These are phyloP conservation scores for Sepioteuthis lessoniana DNA, from an alignment of 2,888 invertebrate genomes.

Conservation along the genomic window DNA sequence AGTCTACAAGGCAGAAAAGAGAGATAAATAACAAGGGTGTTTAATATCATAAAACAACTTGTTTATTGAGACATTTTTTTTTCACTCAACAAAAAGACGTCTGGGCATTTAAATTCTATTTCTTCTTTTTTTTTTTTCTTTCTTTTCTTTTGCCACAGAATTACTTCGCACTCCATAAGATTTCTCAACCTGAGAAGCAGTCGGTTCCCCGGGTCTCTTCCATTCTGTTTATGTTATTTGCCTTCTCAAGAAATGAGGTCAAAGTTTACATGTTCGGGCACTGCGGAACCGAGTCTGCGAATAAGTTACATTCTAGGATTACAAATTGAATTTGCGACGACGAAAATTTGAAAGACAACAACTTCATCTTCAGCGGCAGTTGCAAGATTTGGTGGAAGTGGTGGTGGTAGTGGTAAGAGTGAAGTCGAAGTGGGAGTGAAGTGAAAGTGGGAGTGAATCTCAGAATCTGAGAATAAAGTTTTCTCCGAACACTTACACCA, in stretches of 20 bases:
- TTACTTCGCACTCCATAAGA: too few relatives aligned
- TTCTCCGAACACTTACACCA: background rate
- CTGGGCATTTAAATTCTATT: background rate
- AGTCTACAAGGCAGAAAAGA: too few relatives aligned
- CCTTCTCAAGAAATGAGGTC: background rate
- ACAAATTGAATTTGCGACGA: background rate
- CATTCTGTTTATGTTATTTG: background rate
- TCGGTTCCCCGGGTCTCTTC: background rate
- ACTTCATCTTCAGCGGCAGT: background rate
- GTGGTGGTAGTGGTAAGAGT: too few relatives aligned
- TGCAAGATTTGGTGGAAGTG: background rate
- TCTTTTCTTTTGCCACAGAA: too few relatives aligned
- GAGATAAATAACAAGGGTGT: too few relatives aligned
- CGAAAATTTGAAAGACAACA: background rate
- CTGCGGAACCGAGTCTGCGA: background rate
- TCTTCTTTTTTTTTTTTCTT: background rate
- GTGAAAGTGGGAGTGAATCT: background rate
- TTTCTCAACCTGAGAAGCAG: too few relatives aligned
- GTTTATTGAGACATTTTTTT: too few relatives aligned
- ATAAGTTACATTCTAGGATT: background rate
- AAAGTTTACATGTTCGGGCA: background rate
- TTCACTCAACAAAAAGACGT: too few relatives aligned
- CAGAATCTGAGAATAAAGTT: background rate
- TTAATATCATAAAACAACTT: too few relatives aligned
- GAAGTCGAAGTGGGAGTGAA: background rate